Base-by-base conservation (phyloP, 1,140 invertebrate species). In the Trissolcus basalis region DNA sequence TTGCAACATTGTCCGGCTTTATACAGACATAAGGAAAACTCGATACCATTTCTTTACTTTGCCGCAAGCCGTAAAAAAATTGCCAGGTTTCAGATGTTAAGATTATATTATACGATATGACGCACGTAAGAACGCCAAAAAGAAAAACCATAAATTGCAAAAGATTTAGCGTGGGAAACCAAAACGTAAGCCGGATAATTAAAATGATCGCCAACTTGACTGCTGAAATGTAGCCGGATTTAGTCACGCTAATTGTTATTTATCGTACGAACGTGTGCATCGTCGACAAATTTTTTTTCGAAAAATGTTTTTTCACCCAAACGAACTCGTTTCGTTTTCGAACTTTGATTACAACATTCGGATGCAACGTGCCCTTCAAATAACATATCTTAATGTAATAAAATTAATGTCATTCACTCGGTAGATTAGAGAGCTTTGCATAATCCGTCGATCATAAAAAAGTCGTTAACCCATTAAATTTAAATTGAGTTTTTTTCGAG, bases 181-280 rank as follows among this genome's bases (percentile, higher is more conserved):
- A 8, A 39, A n/a, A 39, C 36, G 36, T 39, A 39, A 39, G 36
- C 36, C 9, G n/a, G 36, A 39, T 39, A 39, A 39, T 39, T 39
- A 39, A 39, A 39, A 39, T 39, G 3, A 39, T 39, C 36, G 9
- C 9, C 36, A 39, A 39, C 9, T 39, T 39, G 3, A 8, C n/a
- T 39, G 36, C 19, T 39, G n/a, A 39, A 39, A 39, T 4, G 36
- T 39, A 39, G 36, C 36, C n/a, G 36, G 36, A 39, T 39, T 39
- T 39, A 39, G n/a, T 39, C 36, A 11, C 36, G 36, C 19, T 39
- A n/a, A 39, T 39, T n/a, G n/a, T 39, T 11, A 39, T 39, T 39
- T 39, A 39, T 39, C n/a, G 36, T 9, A n/a, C 9, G n/a, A 39
- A 4, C n/a, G n/a, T 39, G 9, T 39, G 36, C 36, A 8, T 39